Evolutionary conservation across 2,888 invertebrate genomes (phyloP).

Genomic region (Megaustenia siamemsis): DNA sequence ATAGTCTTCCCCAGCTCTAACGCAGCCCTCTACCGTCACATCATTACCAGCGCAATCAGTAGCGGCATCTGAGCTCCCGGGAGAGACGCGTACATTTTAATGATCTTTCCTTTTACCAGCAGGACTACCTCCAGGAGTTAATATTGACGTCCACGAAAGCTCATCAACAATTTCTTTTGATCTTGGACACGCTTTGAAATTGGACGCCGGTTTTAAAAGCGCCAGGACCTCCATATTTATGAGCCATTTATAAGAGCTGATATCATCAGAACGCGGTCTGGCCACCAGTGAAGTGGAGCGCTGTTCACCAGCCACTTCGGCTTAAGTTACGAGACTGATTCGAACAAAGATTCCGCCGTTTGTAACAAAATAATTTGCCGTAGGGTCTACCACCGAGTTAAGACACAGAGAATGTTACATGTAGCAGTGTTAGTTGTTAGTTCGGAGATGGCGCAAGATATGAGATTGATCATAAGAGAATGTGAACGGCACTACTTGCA

Average conservation of each 20-base stretch:
- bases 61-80: neutral
- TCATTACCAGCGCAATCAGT: neutral
- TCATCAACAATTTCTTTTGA: neutral
- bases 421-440: too few relatives aligned
- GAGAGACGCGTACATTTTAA: neutral
- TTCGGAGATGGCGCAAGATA: too few relatives aligned
- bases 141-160: neutral
- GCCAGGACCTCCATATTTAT: constrained; percentile 29
- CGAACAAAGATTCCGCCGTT: neutral
- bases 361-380: neutral
- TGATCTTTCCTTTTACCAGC: neutral
- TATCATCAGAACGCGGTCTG: constrained; percentile 7
- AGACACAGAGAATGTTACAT: too few relatives aligned
- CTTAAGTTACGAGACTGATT: neutral
- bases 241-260: neutral
- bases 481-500: too few relatives aligned
- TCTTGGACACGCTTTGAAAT: neutral
- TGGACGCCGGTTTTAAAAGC: neutral
- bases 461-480: too few relatives aligned
- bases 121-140: neutral
- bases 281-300: neutral
- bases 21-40: too few relatives aligned
- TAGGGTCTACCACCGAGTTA: neutral
- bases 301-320: neutral
- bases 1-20: too few relatives aligned